These are phyloP conservation scores for Unio delphinus DNA, from an alignment of 2,888 invertebrate species.

Conservation along the genomic window DNA sequence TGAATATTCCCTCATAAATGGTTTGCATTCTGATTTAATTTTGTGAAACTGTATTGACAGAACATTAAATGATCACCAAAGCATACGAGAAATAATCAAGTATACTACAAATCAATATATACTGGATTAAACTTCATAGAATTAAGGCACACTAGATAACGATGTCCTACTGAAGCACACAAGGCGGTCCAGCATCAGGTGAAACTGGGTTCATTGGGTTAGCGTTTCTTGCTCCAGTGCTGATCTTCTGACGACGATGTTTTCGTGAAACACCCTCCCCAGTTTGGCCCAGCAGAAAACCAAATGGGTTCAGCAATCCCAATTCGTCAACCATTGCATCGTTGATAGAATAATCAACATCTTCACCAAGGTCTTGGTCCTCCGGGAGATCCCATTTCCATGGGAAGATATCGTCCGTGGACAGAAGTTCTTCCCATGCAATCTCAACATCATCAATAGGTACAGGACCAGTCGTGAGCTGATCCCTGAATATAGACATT, in stretches of 20 bases:
- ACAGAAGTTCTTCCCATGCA: constrained; percentile 19
- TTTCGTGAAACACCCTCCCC: constrained; percentile 17
- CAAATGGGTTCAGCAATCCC: constrained; percentile 33
- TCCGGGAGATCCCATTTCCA: constrained; percentile 8
- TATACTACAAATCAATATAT: no score
- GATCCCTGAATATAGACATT: constrained; percentile 30
- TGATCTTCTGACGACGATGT: constrained; percentile 19
- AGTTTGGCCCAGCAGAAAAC: constrained; percentile 30
- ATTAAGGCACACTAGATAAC: no score
- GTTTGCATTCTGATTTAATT: no score
- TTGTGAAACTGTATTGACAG: no score
- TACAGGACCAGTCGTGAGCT: constrained; percentile 15
- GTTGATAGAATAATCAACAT: constrained; percentile 20
- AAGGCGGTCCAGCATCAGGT: no score
- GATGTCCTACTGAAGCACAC: no score
- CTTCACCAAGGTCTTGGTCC: background rate
- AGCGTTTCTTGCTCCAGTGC: no score
- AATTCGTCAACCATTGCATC: constrained; percentile 37
- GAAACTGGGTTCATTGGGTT: no score
- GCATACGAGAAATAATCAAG: no score
- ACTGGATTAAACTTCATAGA: no score
- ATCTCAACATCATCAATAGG: constrained; percentile 15
- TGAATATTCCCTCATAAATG: no score
- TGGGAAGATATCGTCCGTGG: constrained; percentile 17
- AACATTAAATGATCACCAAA: no score